Base-by-base conservation (phyloP, 2,888 invertebrate species). In the Temnothorax rugatulus region DNA sequence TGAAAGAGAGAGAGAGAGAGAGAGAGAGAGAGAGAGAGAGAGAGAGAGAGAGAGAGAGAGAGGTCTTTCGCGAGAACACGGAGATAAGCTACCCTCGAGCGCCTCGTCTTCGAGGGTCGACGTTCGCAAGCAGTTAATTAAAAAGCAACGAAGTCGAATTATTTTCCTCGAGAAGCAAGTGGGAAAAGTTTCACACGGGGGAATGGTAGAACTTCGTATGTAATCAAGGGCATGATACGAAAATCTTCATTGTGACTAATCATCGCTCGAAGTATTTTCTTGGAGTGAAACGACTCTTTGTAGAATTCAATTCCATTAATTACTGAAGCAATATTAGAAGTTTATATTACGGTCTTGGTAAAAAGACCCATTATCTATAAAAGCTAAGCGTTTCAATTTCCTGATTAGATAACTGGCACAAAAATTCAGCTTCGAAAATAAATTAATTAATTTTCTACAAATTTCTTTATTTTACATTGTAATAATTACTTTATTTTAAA, bases 111-210 rank as follows among this genome's bases (percentile, higher is more conserved):
- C 69, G 83, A 73, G 63, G 73, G 68, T 77, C 66, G 85, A 77
- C 64, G 85, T 76, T 84, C 71, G 68, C 44, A 79, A 75, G 73
- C 84, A 84, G 92, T 92, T 92, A 92, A 92, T 92, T 92, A 91
- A 92, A 92, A 91, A 92, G 87, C 84, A 76, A 84, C 86, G 47
- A 84, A 89, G 86, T 88, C 83, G 88, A 90, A 90, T 89, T 83
- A 86, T 88, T 83, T 83, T 83, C 76, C 75, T 54, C 41, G 66
- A 54, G 73, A 79, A 77, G 61, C 13, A 52, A 84, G 54, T 13
- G 75, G 54, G 21, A 61, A 68, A 63, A 81, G 73, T 68, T 82
- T 47, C 54, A 21, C 50, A 2, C 41, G 59, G 25, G 13, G n/a
- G 50, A 34, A 50, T 41, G 47, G 9, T 11, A 21, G 8, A 47